phyloP scores from a whole-genome alignment of 2,888 invertebrate species.

The Heliconius aoede region DNA sequence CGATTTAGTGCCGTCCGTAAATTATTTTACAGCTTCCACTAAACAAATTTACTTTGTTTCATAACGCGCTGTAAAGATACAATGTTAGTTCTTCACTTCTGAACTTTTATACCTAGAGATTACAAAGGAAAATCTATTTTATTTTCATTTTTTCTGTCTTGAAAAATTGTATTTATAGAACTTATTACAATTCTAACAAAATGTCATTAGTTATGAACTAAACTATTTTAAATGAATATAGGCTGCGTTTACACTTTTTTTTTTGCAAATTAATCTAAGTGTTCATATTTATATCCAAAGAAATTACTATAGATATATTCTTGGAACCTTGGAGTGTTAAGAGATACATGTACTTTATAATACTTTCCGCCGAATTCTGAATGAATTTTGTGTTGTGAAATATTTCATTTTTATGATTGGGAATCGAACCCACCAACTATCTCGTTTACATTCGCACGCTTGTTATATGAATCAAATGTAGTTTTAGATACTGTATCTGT shows the following conservation, averaged over 20 bases:
- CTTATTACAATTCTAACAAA: background rate
- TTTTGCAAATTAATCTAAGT: background rate
- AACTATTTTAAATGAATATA: background rate
- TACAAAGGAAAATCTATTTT: background rate
- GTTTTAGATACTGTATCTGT: too few species aligned
- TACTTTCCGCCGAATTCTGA: too few species aligned
- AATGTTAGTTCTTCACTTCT: background rate
- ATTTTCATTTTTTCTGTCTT: background rate
- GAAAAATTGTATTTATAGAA: too few species aligned
- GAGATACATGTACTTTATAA: too few species aligned
- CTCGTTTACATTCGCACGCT: too few species aligned
- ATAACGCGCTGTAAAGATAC: background rate
- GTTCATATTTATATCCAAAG: background rate
- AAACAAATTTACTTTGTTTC: slow-evolving; percentile 5
- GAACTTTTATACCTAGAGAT: background rate
- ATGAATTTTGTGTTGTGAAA: too few species aligned
- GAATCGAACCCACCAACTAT: too few species aligned
- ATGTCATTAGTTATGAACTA: background rate
- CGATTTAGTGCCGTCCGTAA: slow-evolving; percentile 18
- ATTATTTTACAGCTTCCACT: slow-evolving; percentile 16
- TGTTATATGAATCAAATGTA: too few species aligned
- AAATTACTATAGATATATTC: too few species aligned
- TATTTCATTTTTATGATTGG: too few species aligned
- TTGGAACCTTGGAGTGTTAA: too few species aligned
- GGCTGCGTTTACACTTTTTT: background rate